Percentiles rank a stretch among this genome's conserved stretches.
These are phyloP conservation scores for Mystacides longicornis DNA, from an alignment of 2,888 invertebrate species.

Conservation along the genomic window DNA sequence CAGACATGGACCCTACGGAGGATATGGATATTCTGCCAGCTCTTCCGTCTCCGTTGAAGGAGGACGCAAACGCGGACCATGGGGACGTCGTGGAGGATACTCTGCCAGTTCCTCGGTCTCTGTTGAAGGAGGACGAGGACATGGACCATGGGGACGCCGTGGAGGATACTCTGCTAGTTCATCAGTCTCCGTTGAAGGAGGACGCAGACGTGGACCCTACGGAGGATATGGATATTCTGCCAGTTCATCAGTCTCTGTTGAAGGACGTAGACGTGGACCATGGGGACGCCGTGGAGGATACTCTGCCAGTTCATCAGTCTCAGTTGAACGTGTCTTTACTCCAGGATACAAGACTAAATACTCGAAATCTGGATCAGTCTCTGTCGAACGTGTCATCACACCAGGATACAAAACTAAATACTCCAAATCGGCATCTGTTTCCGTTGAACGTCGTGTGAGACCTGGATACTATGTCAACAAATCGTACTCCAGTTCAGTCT, in stretches of 20 bases:
- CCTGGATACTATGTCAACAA: neutral
- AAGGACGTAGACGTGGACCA: neutral
- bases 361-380: neutral
- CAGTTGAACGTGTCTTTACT: neutral
- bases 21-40: neutral
- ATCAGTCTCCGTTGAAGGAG: neutral
- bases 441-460: neutral
- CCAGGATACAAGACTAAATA: neutral
- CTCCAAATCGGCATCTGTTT: neutral
- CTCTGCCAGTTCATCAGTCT: neutral
- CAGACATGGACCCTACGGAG: neutral
- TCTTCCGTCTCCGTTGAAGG: neutral
- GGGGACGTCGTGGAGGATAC: neutral
- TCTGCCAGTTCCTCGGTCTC: neutral
- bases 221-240: neutral
- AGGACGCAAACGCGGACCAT: neutral
- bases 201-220: neutral
- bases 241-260: neutral
- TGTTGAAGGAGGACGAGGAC: neutral
- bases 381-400: neutral
- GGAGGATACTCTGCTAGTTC: neutral
- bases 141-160: neutral
- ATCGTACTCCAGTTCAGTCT: neutral
- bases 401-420: constrained; percentile 3
- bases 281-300: neutral